Base-by-base conservation (phyloP, 2,888 invertebrate species). In the Matsumyia berberina region DNA sequence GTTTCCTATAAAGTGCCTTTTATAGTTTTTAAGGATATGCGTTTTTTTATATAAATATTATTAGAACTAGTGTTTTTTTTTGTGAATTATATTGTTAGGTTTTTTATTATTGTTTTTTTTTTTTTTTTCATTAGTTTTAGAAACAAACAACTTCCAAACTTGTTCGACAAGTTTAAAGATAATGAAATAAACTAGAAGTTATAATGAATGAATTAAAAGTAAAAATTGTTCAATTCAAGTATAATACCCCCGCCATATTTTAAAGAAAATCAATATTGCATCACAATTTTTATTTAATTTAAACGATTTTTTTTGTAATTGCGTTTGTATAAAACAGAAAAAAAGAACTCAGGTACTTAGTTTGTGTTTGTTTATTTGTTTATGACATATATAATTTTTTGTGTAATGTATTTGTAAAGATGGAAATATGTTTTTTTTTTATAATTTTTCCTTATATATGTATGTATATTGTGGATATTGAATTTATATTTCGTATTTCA, bases 311-410 rank as follows among this genome's bases (percentile, higher is more conserved):
- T 60, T 67, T 46, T 39, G 39, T 64, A 64, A 55, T 62, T 46
- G 44, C 31, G n/a, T n/a, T 55, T 49, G 9, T 55, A 86, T 37
- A 42, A 81, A 86, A 83, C 57, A 86, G 67, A 87, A 86, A 74
- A 85, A 79, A 80, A 88, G 77, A 90, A 90, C 90, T 90, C 91
- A 91, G 91, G 90, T 91, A 91, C 91, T 91, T 91, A 91, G 91
- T 90, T 89, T 89, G 89, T 89, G 90, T 89, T 88, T 87, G 82
- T 80, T 85, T 76, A 85, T 78, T n/a, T 77, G 64, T 78, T 83
- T 62, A 60, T 62, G 60, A 64, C n/a, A 57, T 53, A 67, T 77
- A 39, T 76, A 72, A n/a, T n/a, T 82, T 72, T 55, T 77, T 81
- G 60, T 49, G 58, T 49, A 51, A 57, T 74, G 11, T 60, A 79